Evolutionary conservation across 2,113 vertebrate genomes (phyloP).

Genomic region (Sander lucioperca): DNA sequence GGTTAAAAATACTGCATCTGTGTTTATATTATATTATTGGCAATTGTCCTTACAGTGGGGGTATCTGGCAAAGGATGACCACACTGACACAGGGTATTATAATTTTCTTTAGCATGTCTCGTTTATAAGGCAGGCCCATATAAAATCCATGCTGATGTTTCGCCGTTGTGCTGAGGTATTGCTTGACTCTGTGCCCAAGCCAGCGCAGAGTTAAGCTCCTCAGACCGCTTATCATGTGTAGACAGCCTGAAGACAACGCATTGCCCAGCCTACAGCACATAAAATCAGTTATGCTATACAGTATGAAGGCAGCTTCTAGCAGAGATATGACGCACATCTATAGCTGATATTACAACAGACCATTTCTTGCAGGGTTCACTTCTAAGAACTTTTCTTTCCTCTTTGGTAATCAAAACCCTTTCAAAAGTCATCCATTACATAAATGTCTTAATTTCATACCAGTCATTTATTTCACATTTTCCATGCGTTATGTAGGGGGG

Average conservation of each 20-base stretch:
- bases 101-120: not conserved
- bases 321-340: slow-evolving; percentile 31
- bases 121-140: not conserved
- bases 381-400: slow-evolving; percentile 25
- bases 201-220: not conserved
- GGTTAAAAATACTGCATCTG: not conserved
- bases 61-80: not conserved
- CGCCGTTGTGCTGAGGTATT: not conserved
- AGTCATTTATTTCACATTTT: not conserved
- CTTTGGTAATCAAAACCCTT: slow-evolving; percentile 39
- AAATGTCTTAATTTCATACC: not conserved
- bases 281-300: not conserved
- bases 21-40: not conserved
- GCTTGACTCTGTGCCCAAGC: not conserved
- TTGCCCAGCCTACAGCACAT: not conserved
- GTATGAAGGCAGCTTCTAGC: not conserved
- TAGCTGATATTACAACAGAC: slow-evolving; percentile 28
- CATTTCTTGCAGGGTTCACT: slow-evolving; percentile 3
- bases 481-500: not conserved
- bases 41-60: not conserved
- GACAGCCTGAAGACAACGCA: slow-evolving; percentile 26
- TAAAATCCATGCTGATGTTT: not conserved
- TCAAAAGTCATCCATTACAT: slow-evolving; percentile 35
- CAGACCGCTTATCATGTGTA: slow-evolving; percentile 15
- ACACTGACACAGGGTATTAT: not conserved